These are phyloP conservation scores for Lepidurus arcticus DNA, from an alignment of 1,140 invertebrate species.

Conservation along the genomic window DNA sequence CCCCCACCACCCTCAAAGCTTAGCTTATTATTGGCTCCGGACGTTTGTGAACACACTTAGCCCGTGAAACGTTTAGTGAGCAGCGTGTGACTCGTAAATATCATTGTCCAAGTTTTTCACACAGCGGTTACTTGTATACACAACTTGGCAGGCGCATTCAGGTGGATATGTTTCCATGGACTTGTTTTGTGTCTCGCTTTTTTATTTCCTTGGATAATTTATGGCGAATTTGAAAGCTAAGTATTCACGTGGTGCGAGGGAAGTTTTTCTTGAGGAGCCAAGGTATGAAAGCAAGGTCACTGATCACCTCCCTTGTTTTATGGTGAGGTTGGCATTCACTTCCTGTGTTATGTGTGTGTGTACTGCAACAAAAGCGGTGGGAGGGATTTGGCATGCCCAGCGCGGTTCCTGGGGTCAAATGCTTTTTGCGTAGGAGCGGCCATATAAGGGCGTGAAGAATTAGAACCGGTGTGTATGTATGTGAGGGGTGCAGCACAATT, in stretches of 20 bases:
- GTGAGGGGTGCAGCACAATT: too few species aligned
- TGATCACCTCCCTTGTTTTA: neutral
- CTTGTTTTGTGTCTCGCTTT: neutral
- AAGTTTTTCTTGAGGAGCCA: neutral
- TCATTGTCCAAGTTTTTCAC: neutral
- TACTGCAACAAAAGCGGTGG: too few species aligned
- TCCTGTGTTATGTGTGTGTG: too few species aligned
- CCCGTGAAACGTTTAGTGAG: conserved; percentile 9
- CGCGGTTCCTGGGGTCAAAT: too few species aligned
- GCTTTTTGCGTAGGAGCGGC: too few species aligned
- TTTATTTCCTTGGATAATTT: conserved; percentile 9
- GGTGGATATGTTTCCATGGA: neutral
- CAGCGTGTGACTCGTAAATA: conserved; percentile 19
- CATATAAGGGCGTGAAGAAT: too few species aligned
- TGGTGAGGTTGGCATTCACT: too few species aligned
- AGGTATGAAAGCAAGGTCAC: neutral
- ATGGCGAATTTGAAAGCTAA: neutral
- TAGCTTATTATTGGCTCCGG: neutral
- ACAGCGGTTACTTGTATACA: neutral
- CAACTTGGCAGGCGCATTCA: conserved; percentile 13
- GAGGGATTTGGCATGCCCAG: too few species aligned
- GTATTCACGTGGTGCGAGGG: neutral
- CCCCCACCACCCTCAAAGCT: neutral
- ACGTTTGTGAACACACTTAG: conserved; percentile 1
- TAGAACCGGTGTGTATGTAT: too few species aligned